Conservation (phyloP, 1,140 invertebrate genomes). For the Heliothis subflexa region DNA sequence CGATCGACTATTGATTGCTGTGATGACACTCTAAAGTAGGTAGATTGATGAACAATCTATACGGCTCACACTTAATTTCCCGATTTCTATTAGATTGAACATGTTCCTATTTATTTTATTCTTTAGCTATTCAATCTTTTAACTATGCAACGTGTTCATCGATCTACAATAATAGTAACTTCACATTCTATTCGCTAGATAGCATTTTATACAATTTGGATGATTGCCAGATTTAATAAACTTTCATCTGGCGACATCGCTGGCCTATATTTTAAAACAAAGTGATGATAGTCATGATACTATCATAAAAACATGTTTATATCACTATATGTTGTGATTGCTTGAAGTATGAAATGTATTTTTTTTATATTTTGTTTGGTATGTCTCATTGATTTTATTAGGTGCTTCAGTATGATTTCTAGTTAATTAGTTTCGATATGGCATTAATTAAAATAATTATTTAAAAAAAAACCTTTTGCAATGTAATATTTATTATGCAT, state of each 20-base stretch:
- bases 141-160: neutral
- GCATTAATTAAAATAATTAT: too few relatives aligned
- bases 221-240: slow-evolving; percentile 10
- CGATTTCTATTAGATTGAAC: neutral
- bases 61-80: too few relatives aligned
- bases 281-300: slow-evolving; percentile 16
- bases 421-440: too few relatives aligned
- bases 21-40: too few relatives aligned
- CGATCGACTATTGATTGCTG: too few relatives aligned
- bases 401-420: neutral
- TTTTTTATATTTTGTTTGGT: neutral
- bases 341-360: neutral
- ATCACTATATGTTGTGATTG: neutral
- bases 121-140: neutral
- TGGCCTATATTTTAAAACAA: slow-evolving; percentile 21
- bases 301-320: slow-evolving; percentile 1
- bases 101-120: neutral
- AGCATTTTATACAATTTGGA: slow-evolving; percentile 20
- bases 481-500: too few relatives aligned
- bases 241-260: neutral
- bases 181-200: slow-evolving; percentile 2
- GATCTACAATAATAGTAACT: slow-evolving; percentile 17
- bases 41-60: too few relatives aligned
- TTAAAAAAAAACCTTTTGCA: too few relatives aligned
- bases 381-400: neutral